Conservation (phyloP, 2,888 invertebrate genomes). For the Drosophila mayaguana region DNA sequence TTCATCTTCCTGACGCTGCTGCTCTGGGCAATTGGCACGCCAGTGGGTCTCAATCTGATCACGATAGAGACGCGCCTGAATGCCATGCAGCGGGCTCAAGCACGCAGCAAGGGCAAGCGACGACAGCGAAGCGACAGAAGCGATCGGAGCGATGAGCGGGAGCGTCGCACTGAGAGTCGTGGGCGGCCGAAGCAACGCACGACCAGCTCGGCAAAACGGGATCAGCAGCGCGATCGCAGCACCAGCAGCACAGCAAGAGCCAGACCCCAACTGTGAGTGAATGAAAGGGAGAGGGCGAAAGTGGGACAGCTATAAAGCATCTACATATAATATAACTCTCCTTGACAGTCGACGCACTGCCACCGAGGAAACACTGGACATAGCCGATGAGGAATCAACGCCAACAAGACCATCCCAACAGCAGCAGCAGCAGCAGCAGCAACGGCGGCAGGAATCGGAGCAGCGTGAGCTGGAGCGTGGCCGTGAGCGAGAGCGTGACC, state of each 20-base stretch:
- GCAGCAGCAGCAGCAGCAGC: constrained; percentile 42
- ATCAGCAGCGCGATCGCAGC: constrained; percentile 70
- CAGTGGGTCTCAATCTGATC: constrained; percentile 87
- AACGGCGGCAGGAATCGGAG: constrained; percentile 53
- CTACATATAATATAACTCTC: neutral
- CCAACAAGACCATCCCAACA: constrained; percentile 51
- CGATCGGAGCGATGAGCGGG: constrained; percentile 48
- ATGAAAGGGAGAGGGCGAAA: too few relatives aligned
- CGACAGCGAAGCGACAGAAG: constrained; percentile 51
- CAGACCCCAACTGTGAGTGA: constrained; percentile 70
- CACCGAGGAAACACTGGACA: constrained; percentile 81
- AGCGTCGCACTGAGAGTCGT: constrained; percentile 42
- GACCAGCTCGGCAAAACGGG: constrained; percentile 48
- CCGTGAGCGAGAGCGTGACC: constrained; percentile 59
- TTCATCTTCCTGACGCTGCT: constrained; percentile 87
- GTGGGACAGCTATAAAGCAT: too few relatives aligned
- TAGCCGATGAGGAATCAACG: constrained; percentile 71
- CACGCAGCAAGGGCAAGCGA: constrained; percentile 60
- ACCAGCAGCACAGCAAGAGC: constrained; percentile 69
- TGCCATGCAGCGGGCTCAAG: constrained; percentile 62
- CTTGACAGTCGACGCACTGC: constrained; percentile 73
- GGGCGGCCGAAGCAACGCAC: constrained; percentile 60
- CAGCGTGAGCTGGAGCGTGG: constrained; percentile 53
- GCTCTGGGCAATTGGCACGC: constrained; percentile 88
- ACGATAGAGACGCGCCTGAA: constrained; percentile 81